Conservation (phyloP, 2,888 invertebrate genomes). For the Meiosimyza platycephala region DNA sequence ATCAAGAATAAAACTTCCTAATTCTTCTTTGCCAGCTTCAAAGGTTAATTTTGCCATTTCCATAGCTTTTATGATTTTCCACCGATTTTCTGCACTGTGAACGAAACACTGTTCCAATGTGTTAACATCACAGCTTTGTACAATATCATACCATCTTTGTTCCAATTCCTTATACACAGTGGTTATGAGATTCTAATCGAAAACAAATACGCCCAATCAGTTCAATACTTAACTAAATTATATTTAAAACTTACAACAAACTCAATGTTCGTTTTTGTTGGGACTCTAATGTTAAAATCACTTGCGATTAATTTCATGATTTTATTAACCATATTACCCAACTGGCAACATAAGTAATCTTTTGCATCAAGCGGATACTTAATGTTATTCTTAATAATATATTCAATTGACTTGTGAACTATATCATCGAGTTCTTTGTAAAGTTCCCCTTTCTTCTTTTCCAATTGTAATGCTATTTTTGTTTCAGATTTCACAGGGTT, state of each 20-base stretch:
- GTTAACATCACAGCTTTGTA: conserved; percentile 33
- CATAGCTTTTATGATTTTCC: conserved; percentile 32
- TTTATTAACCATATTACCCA: conserved; percentile 52
- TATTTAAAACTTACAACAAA: conserved; percentile 42
- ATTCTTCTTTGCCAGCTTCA: conserved; percentile 40
- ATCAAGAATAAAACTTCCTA: conserved; percentile 33
- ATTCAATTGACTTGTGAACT: conserved; percentile 38
- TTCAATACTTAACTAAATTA: conserved; percentile 22
- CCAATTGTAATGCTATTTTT: neutral
- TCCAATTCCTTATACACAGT: conserved; percentile 44
- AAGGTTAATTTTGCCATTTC: conserved; percentile 38
- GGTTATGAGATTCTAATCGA: conserved; percentile 46
- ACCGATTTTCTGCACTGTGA: neutral
- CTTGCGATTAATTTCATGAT: conserved; percentile 51
- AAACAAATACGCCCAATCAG: no score
- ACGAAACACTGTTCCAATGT: conserved; percentile 27
- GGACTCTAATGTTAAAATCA: conserved; percentile 55
- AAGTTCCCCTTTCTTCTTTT: conserved; percentile 11
- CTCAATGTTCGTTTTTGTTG: conserved; percentile 56
- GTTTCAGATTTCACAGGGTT: neutral
- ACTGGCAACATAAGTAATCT: conserved; percentile 52
- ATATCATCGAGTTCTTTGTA: conserved; percentile 42
- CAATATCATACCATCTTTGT: conserved; percentile 33
- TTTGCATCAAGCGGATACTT: conserved; percentile 41
- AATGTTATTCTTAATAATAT: conserved; percentile 41